These are phyloP conservation scores for Sacculina carcini DNA, from an alignment of 2,888 invertebrate species.

Conservation along the genomic window DNA sequence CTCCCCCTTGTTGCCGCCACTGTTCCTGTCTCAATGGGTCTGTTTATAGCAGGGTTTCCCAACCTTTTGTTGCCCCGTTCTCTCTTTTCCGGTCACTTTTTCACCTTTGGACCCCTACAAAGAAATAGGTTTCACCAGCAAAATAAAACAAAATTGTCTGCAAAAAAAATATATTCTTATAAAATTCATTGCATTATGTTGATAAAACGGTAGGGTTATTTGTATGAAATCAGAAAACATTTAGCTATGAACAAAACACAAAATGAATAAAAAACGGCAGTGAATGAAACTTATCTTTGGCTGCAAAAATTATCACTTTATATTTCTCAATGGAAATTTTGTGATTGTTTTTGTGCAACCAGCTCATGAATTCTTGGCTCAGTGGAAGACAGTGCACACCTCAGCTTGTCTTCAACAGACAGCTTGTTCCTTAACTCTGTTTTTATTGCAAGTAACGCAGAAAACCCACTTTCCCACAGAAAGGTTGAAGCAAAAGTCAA, in stretches of 20 bases:
- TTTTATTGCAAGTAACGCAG: neutral
- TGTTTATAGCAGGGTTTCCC: neutral
- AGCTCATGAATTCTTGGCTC: slow-evolving; percentile 3
- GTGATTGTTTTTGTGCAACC: neutral
- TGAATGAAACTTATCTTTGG: no score
- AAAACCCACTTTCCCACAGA: neutral
- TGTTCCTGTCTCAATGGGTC: neutral
- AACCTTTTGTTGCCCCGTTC: neutral
- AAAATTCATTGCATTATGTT: no score
- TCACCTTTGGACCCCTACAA: neutral
- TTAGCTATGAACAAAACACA: no score
- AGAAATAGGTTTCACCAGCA: no score
- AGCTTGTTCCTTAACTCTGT: neutral
- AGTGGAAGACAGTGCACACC: slow-evolving; percentile 3
- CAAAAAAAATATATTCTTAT: no score
- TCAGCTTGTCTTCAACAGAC: slow-evolving; percentile 2
- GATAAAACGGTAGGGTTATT: no score
- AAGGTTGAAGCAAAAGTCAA: neutral
- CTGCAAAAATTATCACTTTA: neutral
- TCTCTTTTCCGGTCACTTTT: neutral
- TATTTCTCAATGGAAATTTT: neutral
- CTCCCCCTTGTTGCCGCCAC: neutral
- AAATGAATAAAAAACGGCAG: no score
- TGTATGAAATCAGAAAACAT: no score
- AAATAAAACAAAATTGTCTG: no score